phyloP scores from a whole-genome alignment of 2,888 invertebrate species.

The Eulithis testata region DNA sequence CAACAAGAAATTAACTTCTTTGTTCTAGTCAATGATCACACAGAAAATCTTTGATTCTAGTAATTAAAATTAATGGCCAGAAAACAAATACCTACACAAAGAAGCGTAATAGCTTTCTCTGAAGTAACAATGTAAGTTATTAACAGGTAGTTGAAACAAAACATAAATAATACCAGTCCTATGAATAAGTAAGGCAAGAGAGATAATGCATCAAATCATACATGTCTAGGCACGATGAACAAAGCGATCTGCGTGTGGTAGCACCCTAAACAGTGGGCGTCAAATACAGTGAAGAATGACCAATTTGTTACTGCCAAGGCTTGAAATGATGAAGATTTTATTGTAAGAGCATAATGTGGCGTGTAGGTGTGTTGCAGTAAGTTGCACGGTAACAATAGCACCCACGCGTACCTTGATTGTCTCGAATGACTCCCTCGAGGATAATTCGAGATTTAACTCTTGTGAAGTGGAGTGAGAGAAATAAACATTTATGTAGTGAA shows the following conservation, averaged over 20 bases:
- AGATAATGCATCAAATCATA: slow-evolving; percentile 18
- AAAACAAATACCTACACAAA: neutral
- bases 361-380: slow-evolving; percentile 67
- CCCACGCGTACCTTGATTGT: slow-evolving; percentile 67
- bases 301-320: slow-evolving; percentile 75
- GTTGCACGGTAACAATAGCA: slow-evolving; percentile 66
- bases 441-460: slow-evolving; percentile 58
- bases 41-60: no score
- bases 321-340: slow-evolving; percentile 74
- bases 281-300: slow-evolving; percentile 67
- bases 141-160: slow-evolving; percentile 21
- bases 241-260: slow-evolving; percentile 38
- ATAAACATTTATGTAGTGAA: slow-evolving; percentile 36
- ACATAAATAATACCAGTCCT: slow-evolving; percentile 19
- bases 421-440: slow-evolving; percentile 57
- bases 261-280: slow-evolving; percentile 60
- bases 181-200: slow-evolving; percentile 25
- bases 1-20: no score
- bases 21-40: no score
- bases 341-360: slow-evolving; percentile 67
- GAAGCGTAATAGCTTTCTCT: neutral
- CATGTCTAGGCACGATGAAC: slow-evolving; percentile 22
- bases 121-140: slow-evolving; percentile 8
- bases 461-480: slow-evolving; percentile 43
- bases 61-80: neutral